Evolutionary conservation across 2,888 invertebrate genomes (phyloP), one percentile per base, ranked within the genome.

Genomic region (Ecliptopera silaceata): DNA sequence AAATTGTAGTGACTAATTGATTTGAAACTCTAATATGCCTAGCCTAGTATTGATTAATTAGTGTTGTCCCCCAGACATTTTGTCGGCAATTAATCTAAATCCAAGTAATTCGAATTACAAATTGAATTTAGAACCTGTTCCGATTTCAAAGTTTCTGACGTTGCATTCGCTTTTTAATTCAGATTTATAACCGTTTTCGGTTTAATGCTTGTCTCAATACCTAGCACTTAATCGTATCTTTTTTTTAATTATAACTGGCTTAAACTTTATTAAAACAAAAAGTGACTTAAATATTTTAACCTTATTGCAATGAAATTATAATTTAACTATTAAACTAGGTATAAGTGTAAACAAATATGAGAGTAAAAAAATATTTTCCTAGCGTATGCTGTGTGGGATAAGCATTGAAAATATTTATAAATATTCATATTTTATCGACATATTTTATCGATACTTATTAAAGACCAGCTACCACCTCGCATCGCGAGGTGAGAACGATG

Each of bases 361-460:
- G 56, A 55, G 55, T 51, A 56, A 56, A 31, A 57, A 36, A 39
- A 57, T 54, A 57, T 48, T 58, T 63, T 62, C 59, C 56, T 61
- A 60, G 63, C 63, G 72, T 66, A 72, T 65, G 69, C 60, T 68
- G 67, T 69, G 70, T 62, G 56, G 63, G 63, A 70, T 80, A 82
- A 79, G 85, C 79, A 86, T 84, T 79, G 75, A 84, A 87, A 88
- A 88, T 88, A 85, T 91, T 88, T 88, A 86, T 88, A 86, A 86
- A 87, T 88, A 88, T 88, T 88, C 88, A 90, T 91, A 88, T 83
- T 82, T 84, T 84, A 84, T 86, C 86, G 85, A 84, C 85, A 83
- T 86, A 86, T 87, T 90, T 91, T 90, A 91, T 89, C 89, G 88
- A 89, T 86, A 86, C 87, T 88, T 91, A 90, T 91, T 91, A 91